Evolutionary conservation across 2,888 invertebrate species (phyloP).

Genomic region (Gymnocheta viridis): DNA sequence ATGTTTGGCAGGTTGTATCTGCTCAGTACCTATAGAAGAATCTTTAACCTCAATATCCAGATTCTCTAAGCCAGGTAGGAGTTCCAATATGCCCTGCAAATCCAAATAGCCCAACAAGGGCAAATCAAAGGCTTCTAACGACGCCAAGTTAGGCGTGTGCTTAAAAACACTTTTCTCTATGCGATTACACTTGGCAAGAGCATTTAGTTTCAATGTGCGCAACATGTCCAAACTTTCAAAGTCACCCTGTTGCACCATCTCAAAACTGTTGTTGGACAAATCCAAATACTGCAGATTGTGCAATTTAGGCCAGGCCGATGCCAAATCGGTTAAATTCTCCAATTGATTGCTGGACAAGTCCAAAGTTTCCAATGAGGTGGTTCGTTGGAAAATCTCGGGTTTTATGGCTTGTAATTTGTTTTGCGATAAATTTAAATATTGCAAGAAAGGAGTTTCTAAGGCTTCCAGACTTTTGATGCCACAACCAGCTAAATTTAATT

Average conservation of each 20-base stretch:
- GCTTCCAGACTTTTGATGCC: slow-evolving; percentile 87
- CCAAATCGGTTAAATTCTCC: slow-evolving; percentile 84
- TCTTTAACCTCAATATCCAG: slow-evolving; percentile 94
- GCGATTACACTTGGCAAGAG: slow-evolving; percentile 87
- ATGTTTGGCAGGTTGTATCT: slow-evolving; percentile 90
- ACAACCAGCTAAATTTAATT: slow-evolving; percentile 91
- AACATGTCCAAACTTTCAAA: slow-evolving; percentile 88
- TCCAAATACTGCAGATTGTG: slow-evolving; percentile 88
- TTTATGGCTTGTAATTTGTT: slow-evolving; percentile 88
- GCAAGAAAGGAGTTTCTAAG: slow-evolving; percentile 92
- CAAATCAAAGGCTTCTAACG: slow-evolving; percentile 88
- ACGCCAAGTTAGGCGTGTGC: slow-evolving; percentile 86
- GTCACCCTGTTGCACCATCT: slow-evolving; percentile 88
- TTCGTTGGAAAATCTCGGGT: slow-evolving; percentile 88
- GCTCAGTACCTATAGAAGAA: slow-evolving; percentile 90
- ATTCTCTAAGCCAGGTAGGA: slow-evolving; percentile 88
- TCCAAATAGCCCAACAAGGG: slow-evolving; percentile 92
- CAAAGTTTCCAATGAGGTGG: slow-evolving; percentile 89
- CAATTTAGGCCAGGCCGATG: slow-evolving; percentile 87
- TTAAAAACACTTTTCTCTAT: slow-evolving; percentile 93
- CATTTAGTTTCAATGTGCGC: slow-evolving; percentile 85
- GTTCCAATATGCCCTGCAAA: slow-evolving; percentile 91
- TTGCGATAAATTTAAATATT: slow-evolving; percentile 88
- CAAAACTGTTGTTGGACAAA: slow-evolving; percentile 92
- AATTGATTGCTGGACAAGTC: slow-evolving; percentile 90